A percentile compares a stretch with the other conserved stretches of the same genome.
Conservation (phyloP, 2,797 vertebrate species). For the Sebastes kiyomatsui region DNA sequence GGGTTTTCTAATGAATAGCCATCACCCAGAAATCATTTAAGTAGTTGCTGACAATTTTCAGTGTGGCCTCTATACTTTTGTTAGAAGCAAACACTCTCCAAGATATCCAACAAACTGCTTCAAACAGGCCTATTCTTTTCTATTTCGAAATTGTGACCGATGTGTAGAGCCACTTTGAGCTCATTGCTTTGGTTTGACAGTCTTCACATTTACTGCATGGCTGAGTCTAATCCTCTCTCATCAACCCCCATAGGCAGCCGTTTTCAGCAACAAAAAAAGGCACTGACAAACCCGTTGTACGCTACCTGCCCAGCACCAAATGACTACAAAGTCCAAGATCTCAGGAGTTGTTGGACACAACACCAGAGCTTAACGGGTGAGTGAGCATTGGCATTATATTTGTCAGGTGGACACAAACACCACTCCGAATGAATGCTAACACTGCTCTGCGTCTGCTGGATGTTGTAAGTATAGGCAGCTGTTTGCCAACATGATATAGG, state of each 20-base stretch:
- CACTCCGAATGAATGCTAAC: neutral
- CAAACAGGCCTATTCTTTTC: neutral
- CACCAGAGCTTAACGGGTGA: neutral
- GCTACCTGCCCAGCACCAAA: neutral
- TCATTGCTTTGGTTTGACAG: neutral
- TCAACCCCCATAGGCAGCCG: neutral
- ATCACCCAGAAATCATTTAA: neutral
- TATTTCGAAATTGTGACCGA: neutral
- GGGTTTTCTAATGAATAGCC: neutral
- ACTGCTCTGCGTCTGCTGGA: neutral
- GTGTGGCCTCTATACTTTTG: neutral
- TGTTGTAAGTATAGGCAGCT: neutral
- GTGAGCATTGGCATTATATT: neutral
- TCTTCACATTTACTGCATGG: neutral
- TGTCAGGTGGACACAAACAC: neutral
- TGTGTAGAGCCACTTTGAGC: neutral
- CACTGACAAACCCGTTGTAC: neutral
- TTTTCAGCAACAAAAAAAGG: neutral
- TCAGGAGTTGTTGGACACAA: neutral
- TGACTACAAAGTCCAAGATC: neutral
- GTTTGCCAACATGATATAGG: neutral
- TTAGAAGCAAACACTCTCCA: neutral
- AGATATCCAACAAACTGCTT: neutral
- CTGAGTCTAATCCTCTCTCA: neutral
- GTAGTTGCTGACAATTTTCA: neutral